These are phyloP conservation scores for Caenorhabditis brenneri DNA, from an alignment of 1,140 invertebrate species.

Conservation along the genomic window DNA sequence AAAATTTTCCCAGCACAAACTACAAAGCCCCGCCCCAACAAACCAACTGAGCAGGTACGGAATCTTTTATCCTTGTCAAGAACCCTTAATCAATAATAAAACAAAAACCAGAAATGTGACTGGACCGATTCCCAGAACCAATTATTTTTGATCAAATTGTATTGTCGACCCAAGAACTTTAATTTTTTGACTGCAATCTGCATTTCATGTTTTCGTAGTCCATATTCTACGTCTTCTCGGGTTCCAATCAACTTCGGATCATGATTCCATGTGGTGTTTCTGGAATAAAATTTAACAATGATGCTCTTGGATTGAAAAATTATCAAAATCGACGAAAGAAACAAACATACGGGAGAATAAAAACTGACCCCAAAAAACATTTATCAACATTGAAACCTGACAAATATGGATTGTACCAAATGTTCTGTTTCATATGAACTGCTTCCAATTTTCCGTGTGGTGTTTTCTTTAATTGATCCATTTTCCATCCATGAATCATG, in stretches of 20 bases:
- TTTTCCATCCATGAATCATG: slow-evolving; percentile 31
- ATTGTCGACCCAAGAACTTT: no score
- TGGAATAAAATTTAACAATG: no score
- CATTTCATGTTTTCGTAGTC: not conserved
- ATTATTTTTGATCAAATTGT: not conserved
- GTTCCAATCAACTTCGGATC: not conserved
- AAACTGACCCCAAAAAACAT: not conserved
- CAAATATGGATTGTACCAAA: not conserved
- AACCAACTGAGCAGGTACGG: no score
- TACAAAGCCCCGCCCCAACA: no score
- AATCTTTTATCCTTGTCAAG: no score
- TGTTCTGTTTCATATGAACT: not conserved
- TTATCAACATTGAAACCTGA: not conserved
- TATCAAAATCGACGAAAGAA: no score
- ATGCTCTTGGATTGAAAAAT: no score
- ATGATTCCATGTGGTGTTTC: slow-evolving; percentile 3
- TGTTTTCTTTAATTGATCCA: not conserved
- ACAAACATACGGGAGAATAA: no score
- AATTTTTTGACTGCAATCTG: not conserved
- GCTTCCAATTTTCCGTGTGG: not conserved
- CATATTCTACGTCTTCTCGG: not conserved
- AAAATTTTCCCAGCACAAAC: no score
- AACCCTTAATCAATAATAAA: no score
- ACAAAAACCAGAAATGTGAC: no score
- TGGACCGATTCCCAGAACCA: not conserved